Conservation (phyloP, 2,888 invertebrate genomes). For the Protophormia terraenovae region DNA sequence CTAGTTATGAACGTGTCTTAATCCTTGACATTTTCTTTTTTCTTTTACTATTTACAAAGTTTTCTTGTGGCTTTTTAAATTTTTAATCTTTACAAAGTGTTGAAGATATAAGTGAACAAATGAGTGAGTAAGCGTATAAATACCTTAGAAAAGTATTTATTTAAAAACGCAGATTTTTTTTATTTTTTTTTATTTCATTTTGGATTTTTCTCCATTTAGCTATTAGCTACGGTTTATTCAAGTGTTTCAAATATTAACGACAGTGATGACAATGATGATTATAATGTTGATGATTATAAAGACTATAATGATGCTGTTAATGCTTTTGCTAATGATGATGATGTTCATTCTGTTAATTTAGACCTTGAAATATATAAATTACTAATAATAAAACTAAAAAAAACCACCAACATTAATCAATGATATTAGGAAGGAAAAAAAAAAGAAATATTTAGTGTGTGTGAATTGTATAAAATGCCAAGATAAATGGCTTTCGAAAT, state of each 20-base stretch:
- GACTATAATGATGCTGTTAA: neutral
- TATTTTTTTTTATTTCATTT: neutral
- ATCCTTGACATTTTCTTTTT: neutral
- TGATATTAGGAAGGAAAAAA: neutral
- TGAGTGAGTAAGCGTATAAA: neutral
- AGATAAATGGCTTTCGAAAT: neutral
- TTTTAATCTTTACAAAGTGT: neutral
- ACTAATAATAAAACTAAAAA: neutral
- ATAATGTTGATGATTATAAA: neutral
- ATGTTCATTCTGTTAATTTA: neutral
- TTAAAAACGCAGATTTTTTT: neutral
- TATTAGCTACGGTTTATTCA: neutral
- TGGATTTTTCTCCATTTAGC: too few species aligned
- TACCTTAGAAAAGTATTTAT: neutral
- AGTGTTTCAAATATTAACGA: neutral
- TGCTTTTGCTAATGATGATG: constrained; percentile 6
- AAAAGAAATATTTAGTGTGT: neutral
- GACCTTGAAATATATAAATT: neutral
- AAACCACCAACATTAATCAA: neutral
- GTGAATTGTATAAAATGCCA: neutral
- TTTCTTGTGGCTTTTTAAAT: neutral
- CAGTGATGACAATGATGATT: neutral
- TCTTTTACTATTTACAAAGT: neutral
- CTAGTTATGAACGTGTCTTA: neutral
- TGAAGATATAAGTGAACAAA: neutral